Percentiles rank a stretch among this genome's conserved stretches.
Evolutionary conservation across 2,888 invertebrate genomes (phyloP).

Genomic region (Tinea trinotella): DNA sequence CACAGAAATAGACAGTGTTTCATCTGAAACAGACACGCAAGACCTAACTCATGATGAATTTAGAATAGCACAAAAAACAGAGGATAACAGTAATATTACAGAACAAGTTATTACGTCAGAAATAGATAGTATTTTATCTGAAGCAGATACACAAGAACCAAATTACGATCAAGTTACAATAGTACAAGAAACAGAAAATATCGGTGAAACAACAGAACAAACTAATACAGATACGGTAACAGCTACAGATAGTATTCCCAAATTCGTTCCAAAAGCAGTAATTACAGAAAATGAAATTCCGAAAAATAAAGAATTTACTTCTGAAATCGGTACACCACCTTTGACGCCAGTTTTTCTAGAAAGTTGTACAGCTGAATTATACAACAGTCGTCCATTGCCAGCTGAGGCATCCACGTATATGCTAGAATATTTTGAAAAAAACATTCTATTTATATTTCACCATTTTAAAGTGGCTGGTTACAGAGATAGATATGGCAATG

Average conservation of each 20-base stretch:
- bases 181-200: too few species aligned
- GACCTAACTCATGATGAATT: too few species aligned
- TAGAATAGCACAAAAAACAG: too few species aligned
- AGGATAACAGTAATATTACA: too few species aligned
- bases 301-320: background rate
- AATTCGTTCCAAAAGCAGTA: background rate
- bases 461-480: slow-evolving; percentile 38
- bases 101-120: too few species aligned
- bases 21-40: background rate
- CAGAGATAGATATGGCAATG: slow-evolving; percentile 38
- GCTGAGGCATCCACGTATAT: slow-evolving; percentile 42
- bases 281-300: background rate
- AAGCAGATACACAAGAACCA: too few species aligned
- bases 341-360: too few species aligned
- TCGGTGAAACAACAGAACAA: background rate
- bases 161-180: too few species aligned
- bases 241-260: background rate
- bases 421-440: slow-evolving; percentile 46
- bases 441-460: slow-evolving; percentile 47
- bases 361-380: background rate
- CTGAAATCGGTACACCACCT: too few species aligned
- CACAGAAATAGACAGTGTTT: too few species aligned
- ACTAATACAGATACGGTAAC: background rate
- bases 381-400: slow-evolving; percentile 33
- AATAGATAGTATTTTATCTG: too few species aligned